Percentiles rank a stretch among this genome's conserved stretches.
These are phyloP conservation scores for Gavialis gangeticus DNA, from an alignment of 2,113 vertebrate genomes.

Conservation along the genomic window DNA sequence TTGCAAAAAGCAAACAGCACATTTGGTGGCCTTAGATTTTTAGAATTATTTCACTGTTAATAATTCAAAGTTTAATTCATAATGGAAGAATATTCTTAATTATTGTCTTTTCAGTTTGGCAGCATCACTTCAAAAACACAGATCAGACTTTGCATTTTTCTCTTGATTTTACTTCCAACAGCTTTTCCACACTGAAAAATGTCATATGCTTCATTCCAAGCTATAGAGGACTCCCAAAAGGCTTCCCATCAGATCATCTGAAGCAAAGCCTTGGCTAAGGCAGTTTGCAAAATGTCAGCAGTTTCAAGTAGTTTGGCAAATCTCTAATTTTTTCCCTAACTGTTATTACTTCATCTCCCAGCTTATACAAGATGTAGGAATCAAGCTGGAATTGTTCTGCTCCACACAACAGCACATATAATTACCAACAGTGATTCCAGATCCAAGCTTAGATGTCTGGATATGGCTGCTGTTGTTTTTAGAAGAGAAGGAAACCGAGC, in stretches of 20 bases:
- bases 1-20: background rate
- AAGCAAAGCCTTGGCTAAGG: background rate
- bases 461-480: background rate
- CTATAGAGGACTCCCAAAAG: background rate
- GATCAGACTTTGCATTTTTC: background rate
- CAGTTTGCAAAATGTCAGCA: background rate
- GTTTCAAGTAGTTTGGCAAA: constrained; percentile 24
- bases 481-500: background rate
- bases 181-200: background rate
- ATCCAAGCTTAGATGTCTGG: background rate
- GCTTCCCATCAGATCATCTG: background rate
- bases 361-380: background rate
- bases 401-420: background rate
- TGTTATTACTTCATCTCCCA: constrained; percentile 3
- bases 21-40: background rate
- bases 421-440: background rate
- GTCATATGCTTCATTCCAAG: fast-evolving
- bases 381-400: background rate
- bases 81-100: background rate
- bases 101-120: background rate
- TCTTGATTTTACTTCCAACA: background rate
- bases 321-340: background rate
- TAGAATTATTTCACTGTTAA: background rate
- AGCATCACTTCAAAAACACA: background rate
- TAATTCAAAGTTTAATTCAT: background rate